Evolutionary conservation across 2,888 invertebrate species (phyloP).

Genomic region (Agrotis ipsilon): DNA sequence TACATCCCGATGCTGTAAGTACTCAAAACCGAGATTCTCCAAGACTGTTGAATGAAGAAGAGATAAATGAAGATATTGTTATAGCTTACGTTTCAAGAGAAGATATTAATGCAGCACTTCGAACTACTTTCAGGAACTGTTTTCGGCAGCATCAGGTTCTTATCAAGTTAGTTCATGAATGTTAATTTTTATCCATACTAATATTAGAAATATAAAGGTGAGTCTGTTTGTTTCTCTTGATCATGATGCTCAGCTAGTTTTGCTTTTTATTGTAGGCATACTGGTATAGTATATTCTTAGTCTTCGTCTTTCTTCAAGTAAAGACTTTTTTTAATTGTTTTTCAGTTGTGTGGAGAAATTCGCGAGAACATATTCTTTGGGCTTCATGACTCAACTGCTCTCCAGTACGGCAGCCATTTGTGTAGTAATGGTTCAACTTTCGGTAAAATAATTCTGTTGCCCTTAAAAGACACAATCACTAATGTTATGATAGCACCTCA

Average conservation of each 20-base stretch:
- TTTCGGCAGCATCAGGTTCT: conserved; percentile 85
- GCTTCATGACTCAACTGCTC: conserved; percentile 88
- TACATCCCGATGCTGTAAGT: conserved; percentile 58
- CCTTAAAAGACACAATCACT: neutral
- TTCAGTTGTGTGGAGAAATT: conserved; percentile 87
- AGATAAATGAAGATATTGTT: conserved; percentile 72
- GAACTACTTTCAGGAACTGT: conserved; percentile 77
- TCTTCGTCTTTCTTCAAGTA: no score
- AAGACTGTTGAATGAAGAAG: conserved; percentile 16
- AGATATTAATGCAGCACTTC: conserved; percentile 80
- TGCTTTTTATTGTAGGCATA: no score
- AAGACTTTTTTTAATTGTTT: conserved; percentile 2
- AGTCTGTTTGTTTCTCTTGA: no score
- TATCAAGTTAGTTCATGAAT: conserved; percentile 75
- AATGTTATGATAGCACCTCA: no score
- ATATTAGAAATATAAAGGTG: no score
- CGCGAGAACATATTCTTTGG: conserved; percentile 84
- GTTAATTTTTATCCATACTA: neutral
- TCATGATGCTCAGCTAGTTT: no score
- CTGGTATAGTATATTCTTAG: no score
- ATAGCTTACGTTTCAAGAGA: conserved; percentile 70
- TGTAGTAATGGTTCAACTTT: conserved; percentile 79
- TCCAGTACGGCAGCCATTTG: conserved; percentile 89
- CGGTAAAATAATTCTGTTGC: neutral
- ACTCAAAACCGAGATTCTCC: conserved; percentile 35